phyloP scores from a whole-genome alignment of 2,797 vertebrate genomes.

The Cacajao melanocephalus region DNA sequence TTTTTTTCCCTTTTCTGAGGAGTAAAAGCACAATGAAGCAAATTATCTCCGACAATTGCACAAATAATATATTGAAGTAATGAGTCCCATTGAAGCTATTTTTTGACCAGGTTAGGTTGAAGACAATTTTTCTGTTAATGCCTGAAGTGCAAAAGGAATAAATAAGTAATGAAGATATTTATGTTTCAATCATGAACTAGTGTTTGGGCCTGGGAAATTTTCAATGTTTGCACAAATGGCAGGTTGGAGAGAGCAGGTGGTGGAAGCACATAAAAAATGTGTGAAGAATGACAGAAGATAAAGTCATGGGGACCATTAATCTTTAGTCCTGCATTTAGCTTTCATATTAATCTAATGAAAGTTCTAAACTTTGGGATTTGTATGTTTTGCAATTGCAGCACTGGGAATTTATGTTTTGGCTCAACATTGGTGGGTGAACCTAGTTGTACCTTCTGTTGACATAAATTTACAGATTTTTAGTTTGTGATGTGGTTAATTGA shows the following conservation, averaged over 20 bases:
- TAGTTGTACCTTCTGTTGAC: background rate
- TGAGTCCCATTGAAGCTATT: constrained; percentile 33
- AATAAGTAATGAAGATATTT: constrained; percentile 50
- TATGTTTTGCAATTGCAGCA: background rate
- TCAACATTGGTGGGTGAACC: background rate
- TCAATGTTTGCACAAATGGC: background rate
- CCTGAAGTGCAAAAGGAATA: constrained; percentile 2
- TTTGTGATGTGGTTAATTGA: background rate
- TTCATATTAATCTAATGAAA: constrained; percentile 30
- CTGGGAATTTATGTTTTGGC: background rate
- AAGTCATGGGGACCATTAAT: background rate
- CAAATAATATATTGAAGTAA: constrained; percentile 45
- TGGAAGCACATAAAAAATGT: background rate
- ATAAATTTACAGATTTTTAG: constrained; percentile 9
- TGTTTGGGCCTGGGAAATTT: constrained; percentile 41
- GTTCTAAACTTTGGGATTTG: background rate
- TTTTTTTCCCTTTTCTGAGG: background rate
- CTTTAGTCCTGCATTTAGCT: background rate
- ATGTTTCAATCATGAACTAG: constrained; percentile 13
- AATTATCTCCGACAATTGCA: constrained; percentile 32
- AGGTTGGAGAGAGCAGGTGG: background rate
- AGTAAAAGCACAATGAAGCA: constrained; percentile 39
- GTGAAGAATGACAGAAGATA: background rate
- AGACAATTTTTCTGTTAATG: constrained; percentile 41
- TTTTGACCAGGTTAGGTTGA: constrained; percentile 32